Evolutionary conservation across 1,140 invertebrate genomes (phyloP), one percentile per base, ranked within the genome.

Genomic region (Chrysomallon squamiferum): DNA sequence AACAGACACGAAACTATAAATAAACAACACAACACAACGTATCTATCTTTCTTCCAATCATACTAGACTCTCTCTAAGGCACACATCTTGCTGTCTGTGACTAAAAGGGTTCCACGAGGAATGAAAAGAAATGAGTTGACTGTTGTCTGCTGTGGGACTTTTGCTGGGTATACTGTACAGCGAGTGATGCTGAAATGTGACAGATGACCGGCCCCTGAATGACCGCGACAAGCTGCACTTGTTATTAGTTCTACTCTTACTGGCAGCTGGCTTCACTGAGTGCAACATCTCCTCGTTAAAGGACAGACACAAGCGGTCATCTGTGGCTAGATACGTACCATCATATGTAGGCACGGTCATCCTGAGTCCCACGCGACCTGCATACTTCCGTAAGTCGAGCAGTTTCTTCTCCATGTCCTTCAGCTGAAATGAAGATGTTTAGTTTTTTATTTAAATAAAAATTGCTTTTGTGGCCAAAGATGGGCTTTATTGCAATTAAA

Each of bases 321-420:
- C 72, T 52, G 59, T 45, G 50, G 56, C 35, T 52, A 63, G 65
- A 70, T 75, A 77, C 75, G 57, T 77, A 77, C 75, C 75, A 77
- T 77, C 68, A 57, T 66, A 73, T 52, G 63, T 59, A 57, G 60
- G 33, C 43, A 57, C 56, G 35, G 60, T 27, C 35, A 43, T 56
- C 47, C 59, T 18, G 18, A 54, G 50, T 54, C 41, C 38, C 54
- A 52, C 59, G 27, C 69, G 65, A 29, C 70, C 69, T 15, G 59
- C 62, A 25, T 65, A 66, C 43, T 73, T 70, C 35, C 67, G 67
- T 58, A 75, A 66, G 30, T 82, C 79, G 29, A 68, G 69, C 50
- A 86, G 61, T 52, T 81, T 84, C 72, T 83, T 79, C 75, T 85
- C 84, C 73, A 85, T 81, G 27, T 85, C 84, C 60, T 84, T 81